phyloP scores from a whole-genome alignment of 2,797 vertebrate genomes.

The Anguilla pacifica region DNA sequence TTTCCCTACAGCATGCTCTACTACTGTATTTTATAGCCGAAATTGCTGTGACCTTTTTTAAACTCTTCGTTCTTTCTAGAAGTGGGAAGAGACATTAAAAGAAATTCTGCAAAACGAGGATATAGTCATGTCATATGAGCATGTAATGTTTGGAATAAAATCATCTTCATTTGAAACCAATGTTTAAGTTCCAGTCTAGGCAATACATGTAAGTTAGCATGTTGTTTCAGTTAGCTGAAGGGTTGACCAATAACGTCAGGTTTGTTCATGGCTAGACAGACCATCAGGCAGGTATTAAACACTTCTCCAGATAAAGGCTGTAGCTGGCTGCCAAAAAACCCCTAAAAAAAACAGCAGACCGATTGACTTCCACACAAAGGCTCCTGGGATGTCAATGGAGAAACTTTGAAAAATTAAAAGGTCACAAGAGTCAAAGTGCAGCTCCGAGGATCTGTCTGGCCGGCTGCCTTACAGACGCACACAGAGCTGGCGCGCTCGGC shows the following conservation, averaged over 20 bases:
- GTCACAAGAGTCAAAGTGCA: conserved; percentile 71
- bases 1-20: background rate
- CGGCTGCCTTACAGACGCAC: conserved; percentile 72
- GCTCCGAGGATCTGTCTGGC: conserved; percentile 71
- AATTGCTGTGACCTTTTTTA: background rate
- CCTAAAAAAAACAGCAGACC: conserved; percentile 56
- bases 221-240: conserved; percentile 61
- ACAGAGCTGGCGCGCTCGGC: conserved; percentile 64
- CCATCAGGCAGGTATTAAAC: conserved; percentile 77
- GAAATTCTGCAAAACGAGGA: background rate
- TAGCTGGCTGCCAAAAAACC: conserved; percentile 65
- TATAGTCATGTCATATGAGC: background rate
- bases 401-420: conserved; percentile 70
- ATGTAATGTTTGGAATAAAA: conserved; percentile 19
- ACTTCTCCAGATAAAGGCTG: conserved; percentile 76
- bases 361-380: conserved; percentile 66
- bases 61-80: background rate
- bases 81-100: background rate
- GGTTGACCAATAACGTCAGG: conserved; percentile 43
- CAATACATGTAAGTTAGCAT: conserved; percentile 49
- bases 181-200: conserved; percentile 31
- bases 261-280: conserved; percentile 70
- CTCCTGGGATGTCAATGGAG: conserved; percentile 63
- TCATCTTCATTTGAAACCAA: background rate
- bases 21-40: background rate